Evolutionary conservation across 2,888 invertebrate genomes (phyloP).

Genomic region (Beris chalybata): DNA sequence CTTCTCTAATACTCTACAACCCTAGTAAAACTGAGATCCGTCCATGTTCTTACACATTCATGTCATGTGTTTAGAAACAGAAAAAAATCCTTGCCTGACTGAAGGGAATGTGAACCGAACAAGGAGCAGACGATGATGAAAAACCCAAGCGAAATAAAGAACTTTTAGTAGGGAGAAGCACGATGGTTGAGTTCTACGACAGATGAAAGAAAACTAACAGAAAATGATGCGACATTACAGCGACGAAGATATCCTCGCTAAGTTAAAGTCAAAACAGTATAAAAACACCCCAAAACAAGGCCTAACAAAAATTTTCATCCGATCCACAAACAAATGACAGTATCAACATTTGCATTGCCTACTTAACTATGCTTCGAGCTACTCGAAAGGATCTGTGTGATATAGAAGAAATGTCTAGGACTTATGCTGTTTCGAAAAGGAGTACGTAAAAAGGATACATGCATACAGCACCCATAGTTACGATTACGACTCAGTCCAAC

Average conservation of each 20-base stretch:
- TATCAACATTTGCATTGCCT: conserved; percentile 32
- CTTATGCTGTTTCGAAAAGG: conserved; percentile 16
- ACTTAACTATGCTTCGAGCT: conserved; percentile 32
- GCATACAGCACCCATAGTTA: conserved; percentile 17
- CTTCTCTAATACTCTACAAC: neutral
- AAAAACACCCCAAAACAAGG: neutral
- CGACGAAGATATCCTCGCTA: conserved; percentile 23
- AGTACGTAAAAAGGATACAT: neutral
- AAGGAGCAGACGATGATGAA: neutral
- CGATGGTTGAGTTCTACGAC: neutral
- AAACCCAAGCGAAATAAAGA: conserved; percentile 24
- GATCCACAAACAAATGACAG: conserved; percentile 34
- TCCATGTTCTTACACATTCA: conserved; percentile 19
- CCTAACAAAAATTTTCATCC: conserved; percentile 9
- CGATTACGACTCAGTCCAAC: conserved; percentile 3
- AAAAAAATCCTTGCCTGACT: too few species aligned
- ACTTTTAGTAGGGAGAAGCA: conserved; percentile 20
- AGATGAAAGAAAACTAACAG: conserved; percentile 29
- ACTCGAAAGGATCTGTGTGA: conserved; percentile 8
- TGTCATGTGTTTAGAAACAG: conserved; percentile 9
- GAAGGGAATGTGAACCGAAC: neutral
- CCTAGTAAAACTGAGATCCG: neutral
- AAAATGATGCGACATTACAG: conserved; percentile 31
- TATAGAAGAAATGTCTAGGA: conserved; percentile 23
- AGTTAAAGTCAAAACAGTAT: conserved; percentile 1